Evolutionary conservation across 2,113 vertebrate genomes (phyloP).

Genomic region (Chunga burmeisteri): DNA sequence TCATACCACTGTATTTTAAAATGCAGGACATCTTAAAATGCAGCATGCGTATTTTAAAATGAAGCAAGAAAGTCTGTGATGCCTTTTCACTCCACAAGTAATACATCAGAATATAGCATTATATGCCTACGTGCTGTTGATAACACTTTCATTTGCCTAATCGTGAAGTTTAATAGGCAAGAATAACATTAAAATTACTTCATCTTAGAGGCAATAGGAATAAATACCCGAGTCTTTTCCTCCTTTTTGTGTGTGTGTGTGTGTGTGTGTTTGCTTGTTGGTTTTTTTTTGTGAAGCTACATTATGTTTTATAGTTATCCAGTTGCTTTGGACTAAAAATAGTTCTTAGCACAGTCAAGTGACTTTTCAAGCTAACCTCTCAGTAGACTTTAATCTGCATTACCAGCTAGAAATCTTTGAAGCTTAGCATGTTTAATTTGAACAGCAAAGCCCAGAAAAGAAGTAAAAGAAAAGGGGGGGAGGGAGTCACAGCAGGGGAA

Average conservation of each 20-base stretch:
- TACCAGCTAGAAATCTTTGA: constrained; percentile 53
- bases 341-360: constrained; percentile 12
- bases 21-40: background rate
- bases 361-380: constrained; percentile 50
- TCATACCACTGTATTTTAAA: background rate
- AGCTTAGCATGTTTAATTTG: constrained; percentile 58
- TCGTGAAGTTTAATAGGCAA: background rate
- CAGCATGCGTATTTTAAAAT: background rate
- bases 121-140: background rate
- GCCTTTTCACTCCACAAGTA: background rate
- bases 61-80: background rate
- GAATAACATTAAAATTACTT: background rate
- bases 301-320: background rate
- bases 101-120: background rate
- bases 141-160: background rate
- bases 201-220: background rate
- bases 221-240: background rate
- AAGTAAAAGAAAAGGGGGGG: background rate
- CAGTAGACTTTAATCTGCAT: constrained; percentile 52
- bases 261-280: background rate
- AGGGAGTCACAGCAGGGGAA: constrained; percentile 20
- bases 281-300: background rate
- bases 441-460: constrained; percentile 48
- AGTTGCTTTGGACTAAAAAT: constrained; percentile 41
- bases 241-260: background rate